Base-by-base conservation (phyloP, 2,797 vertebrate species). In the Rallus crepitans region DNA sequence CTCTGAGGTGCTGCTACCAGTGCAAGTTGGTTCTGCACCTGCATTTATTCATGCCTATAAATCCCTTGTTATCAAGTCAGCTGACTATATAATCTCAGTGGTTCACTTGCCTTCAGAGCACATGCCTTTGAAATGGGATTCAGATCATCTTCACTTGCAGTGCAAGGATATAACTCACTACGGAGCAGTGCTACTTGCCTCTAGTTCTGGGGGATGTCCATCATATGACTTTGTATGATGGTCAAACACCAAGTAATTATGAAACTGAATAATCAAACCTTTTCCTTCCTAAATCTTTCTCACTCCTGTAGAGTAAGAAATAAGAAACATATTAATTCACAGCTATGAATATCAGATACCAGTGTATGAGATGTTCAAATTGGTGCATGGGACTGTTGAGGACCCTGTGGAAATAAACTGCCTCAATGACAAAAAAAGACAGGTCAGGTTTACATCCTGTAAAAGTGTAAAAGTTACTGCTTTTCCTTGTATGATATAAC, bases 381-480 rank as follows among this genome's bases (percentile, higher is more conserved):
- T 88, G 37, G 5, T 70, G 33, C 1, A 2, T 16, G 25, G 35
- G 56, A 35, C n/a, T 72, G 20, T 12, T 71, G 61, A 30, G 35
- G 15, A 77, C 10, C 21, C 15, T 45, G 35, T 47, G 60, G 50
- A 88, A 88, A 78, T 35, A 69, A 89, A 56, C 8, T 27, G 5
- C 20, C 60, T 59, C 59, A 64, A 57, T 6, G 77, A 13, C 6
- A 6, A 68, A 59, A 64, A 66, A 42, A 70, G 33, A 91, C 13
- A 69, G 4, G 25, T 94, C 78, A 79, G 16, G 50, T 88, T 85
- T 50, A 86, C 2, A 1, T 53, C 16, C 87, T 94, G 50, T 52
- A 52, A 52, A 50, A 50, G 12, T 50, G 40, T 88, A 89, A 96
- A 92, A 96, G 82, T 89, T 57, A 50, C n/a, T 92, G 65, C 15